These are phyloP conservation scores for Sylvia borin DNA, from an alignment of 2,797 vertebrate genomes.

Conservation along the genomic window DNA sequence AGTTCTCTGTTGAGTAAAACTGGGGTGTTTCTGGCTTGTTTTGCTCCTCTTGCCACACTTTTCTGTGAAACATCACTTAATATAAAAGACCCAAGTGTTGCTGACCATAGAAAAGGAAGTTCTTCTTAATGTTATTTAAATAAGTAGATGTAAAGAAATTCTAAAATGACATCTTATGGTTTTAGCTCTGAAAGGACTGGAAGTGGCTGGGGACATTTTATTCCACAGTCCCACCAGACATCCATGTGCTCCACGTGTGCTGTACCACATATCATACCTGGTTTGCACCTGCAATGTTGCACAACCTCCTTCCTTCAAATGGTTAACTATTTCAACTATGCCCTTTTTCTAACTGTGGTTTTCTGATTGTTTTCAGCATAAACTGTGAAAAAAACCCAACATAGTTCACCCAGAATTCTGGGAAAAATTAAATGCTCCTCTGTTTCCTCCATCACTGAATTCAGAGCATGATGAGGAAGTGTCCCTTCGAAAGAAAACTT, in stretches of 20 bases:
- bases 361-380: background rate
- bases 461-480: background rate
- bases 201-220: background rate
- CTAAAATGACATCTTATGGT: background rate
- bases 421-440: background rate
- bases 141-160: background rate
- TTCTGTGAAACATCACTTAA: background rate
- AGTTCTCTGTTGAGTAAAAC: background rate
- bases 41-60: background rate
- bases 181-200: background rate
- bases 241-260: rapidly evolving
- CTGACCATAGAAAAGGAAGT: background rate
- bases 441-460: background rate
- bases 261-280: background rate
- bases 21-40: background rate
- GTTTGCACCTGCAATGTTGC: background rate
- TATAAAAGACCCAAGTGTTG: background rate
- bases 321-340: background rate
- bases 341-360: background rate
- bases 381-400: background rate
- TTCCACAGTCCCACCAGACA: background rate
- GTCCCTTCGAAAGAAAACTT: too few relatives aligned
- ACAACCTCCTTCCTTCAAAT: background rate
- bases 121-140: background rate
- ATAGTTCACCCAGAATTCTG: background rate